phyloP scores from a whole-genome alignment of 2,113 vertebrate species.

The Potamarius usumacintae region DNA sequence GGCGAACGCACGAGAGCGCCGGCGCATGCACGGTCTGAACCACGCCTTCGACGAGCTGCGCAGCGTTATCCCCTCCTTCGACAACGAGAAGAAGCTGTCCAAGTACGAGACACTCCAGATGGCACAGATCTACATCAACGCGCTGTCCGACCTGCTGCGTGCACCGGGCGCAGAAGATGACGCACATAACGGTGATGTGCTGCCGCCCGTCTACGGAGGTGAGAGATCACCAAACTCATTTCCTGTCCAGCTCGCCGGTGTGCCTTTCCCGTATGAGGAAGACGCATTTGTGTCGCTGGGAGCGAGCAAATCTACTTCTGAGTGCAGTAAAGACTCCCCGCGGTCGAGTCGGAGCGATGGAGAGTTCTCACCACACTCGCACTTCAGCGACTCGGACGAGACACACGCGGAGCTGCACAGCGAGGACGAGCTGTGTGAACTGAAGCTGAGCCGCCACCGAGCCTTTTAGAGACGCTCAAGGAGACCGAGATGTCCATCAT shows the following conservation, averaged over 20 bases:
- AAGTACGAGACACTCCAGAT: conserved; percentile 98
- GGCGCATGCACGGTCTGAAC: conserved; percentile 94
- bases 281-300: conserved; percentile 71
- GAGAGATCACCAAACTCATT: conserved; percentile 65
- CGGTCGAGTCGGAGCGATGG: conserved; percentile 90
- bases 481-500: conserved; percentile 16
- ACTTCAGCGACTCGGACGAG: conserved; percentile 97
- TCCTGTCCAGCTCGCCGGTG: conserved; percentile 76
- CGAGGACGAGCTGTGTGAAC: conserved; percentile 77
- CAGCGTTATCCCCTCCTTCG: conserved; percentile 92
- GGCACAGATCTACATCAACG: conserved; percentile 98
- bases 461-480: conserved; percentile 60
- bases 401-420: conserved; percentile 76
- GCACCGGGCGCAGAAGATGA: conserved; percentile 60
- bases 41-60: conserved; percentile 95
- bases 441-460: conserved; percentile 65
- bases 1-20: conserved; percentile 89
- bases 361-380: conserved; percentile 92
- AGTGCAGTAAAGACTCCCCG: conserved; percentile 83
- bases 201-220: conserved; percentile 63
- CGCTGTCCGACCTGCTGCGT: conserved; percentile 87
- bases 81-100: conserved; percentile 97
- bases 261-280: conserved; percentile 81
- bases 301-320: conserved; percentile 64
- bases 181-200: conserved; percentile 65